phyloP scores from a whole-genome alignment of 2,113 vertebrate species.

The Cyanistes caeruleus region DNA sequence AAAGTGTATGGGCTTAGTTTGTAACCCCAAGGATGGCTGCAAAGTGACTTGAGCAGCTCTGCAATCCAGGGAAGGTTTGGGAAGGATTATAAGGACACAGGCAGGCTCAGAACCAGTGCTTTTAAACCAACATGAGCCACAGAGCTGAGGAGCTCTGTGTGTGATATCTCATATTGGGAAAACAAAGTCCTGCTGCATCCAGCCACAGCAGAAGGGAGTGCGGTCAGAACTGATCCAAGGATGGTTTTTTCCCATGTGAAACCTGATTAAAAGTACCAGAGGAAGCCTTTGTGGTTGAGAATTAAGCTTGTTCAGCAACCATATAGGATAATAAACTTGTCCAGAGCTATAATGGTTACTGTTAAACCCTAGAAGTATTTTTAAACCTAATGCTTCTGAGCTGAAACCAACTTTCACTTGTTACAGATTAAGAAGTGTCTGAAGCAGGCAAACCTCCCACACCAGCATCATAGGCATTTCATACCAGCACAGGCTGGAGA shows the following conservation, averaged over 20 bases:
- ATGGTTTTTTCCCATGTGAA: neutral
- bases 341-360: neutral
- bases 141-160: neutral
- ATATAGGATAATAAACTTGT: constrained; percentile 7
- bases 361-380: constrained; percentile 9
- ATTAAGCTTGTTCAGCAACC: constrained; percentile 26
- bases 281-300: constrained; percentile 17
- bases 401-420: neutral
- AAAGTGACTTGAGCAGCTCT: neutral
- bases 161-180: neutral
- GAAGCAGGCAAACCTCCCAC: neutral
- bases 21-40: neutral
- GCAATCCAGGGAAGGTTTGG: neutral
- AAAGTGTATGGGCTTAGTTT: neutral
- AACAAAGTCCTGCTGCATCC: neutral
- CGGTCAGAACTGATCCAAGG: neutral
- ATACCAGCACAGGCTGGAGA: neutral
- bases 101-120: neutral
- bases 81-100: neutral
- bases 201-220: neutral
- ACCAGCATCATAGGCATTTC: neutral
- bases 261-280: neutral
- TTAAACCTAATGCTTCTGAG: neutral
- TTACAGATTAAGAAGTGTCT: neutral
- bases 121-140: neutral